Conservation (phyloP, 1,140 invertebrate genomes). For the Magallana angulata region DNA sequence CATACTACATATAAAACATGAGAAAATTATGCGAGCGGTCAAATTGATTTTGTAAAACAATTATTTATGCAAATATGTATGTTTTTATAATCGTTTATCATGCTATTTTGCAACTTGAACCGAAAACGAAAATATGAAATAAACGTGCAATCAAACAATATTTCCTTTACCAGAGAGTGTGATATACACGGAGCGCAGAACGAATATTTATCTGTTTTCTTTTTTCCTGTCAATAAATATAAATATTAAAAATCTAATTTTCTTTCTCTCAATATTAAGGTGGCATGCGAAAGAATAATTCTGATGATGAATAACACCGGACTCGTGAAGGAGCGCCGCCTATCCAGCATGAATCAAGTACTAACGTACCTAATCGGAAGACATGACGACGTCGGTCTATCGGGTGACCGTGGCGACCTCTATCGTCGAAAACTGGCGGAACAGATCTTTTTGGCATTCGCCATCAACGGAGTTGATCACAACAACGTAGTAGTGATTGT, state of each 20-base stretch:
- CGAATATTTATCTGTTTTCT: background rate
- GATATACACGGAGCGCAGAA: no score
- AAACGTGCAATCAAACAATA: no score
- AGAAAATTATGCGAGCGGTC: no score
- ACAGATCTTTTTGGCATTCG: conserved; percentile 70
- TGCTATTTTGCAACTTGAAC: no score
- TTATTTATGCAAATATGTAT: no score
- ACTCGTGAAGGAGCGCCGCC: conserved; percentile 65
- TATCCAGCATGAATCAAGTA: conserved; percentile 68
- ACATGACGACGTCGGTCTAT: conserved; percentile 70
- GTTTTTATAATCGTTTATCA: no score
- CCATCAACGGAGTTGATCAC: conserved; percentile 67
- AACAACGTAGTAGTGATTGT: conserved; percentile 68
- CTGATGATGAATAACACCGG: conserved; percentile 74
- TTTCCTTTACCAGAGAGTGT: no score
- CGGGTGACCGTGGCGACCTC: conserved; percentile 74
- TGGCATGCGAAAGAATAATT: conserved; percentile 71
- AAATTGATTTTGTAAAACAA: no score
- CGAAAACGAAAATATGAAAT: no score
- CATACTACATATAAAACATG: no score
- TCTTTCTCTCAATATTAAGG: conserved; percentile 33
- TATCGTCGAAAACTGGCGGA: conserved; percentile 74
- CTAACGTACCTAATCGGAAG: conserved; percentile 66
- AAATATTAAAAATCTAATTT: no score
- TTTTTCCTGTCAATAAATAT: background rate